These are phyloP conservation scores for Ceratosolen fusciceps DNA, from an alignment of 1,140 invertebrate genomes.

Conservation along the genomic window DNA sequence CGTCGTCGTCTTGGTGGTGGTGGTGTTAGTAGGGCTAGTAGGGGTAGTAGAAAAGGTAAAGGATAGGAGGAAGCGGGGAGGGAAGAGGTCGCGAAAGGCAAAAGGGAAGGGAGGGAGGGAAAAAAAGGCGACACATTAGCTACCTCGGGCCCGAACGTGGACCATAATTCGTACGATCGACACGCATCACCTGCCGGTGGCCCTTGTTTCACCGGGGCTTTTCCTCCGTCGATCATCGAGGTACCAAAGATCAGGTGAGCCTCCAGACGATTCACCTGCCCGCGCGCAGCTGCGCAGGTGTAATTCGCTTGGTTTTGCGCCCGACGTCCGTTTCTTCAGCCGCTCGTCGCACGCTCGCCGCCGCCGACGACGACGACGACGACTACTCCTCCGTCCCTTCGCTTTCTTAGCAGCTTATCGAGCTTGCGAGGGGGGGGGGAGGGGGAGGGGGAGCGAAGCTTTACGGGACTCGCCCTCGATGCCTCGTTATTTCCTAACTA, in stretches of 20 bases:
- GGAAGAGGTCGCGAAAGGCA: constrained; percentile 23
- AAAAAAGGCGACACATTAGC: constrained; percentile 47
- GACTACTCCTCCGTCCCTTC: not conserved
- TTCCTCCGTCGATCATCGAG: constrained; percentile 54
- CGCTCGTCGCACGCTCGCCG: not conserved
- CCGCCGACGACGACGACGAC: no score
- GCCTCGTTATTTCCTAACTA: no score
- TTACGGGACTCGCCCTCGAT: no score
- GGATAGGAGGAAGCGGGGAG: no score
- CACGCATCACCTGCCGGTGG: constrained; percentile 63
- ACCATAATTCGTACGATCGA: constrained; percentile 67
- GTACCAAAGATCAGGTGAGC: constrained; percentile 64
- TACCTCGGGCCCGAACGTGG: constrained; percentile 43
- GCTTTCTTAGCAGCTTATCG: not conserved
- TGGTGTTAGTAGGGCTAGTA: no score
- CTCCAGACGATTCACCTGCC: constrained; percentile 68
- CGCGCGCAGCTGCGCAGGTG: constrained; percentile 68
- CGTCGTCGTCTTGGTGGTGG: no score
- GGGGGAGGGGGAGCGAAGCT: no score
- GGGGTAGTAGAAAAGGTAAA: no score
- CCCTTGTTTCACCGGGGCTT: constrained; percentile 26
- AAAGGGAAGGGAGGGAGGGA: not conserved
- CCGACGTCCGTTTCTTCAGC: not conserved
- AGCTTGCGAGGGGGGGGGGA: not conserved
- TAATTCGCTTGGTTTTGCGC: constrained; percentile 47